Percentiles rank a stretch among this genome's conserved stretches.
Conservation (phyloP, 1,140 invertebrate species). For the Centruroides vittatus region DNA sequence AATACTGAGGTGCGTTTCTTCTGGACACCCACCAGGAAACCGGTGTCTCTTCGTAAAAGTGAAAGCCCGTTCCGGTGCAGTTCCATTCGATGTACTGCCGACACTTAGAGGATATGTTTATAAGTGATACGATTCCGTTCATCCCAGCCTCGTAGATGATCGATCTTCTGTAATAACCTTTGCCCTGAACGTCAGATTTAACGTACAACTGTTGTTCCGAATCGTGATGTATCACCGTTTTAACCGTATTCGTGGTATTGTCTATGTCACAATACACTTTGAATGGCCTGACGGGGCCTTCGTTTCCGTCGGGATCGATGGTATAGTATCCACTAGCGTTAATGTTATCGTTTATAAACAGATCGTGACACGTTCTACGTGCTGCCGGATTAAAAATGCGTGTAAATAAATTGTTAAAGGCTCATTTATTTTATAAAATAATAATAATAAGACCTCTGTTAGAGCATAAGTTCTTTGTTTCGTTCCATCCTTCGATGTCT, state of each 20-base stretch:
- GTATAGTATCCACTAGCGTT: slow-evolving; percentile 14
- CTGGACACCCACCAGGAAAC: slow-evolving; percentile 18
- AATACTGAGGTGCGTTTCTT: slow-evolving; percentile 12
- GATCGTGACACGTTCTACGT: slow-evolving; percentile 16
- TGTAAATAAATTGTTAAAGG: not conserved
- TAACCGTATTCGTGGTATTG: not conserved
- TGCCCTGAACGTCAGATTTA: slow-evolving; percentile 8
- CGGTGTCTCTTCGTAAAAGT: slow-evolving; percentile 15
- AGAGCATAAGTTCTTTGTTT: slow-evolving; percentile 9
- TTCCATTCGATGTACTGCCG: slow-evolving; percentile 18
- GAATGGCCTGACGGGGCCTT: slow-evolving; percentile 14
- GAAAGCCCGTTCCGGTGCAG: slow-evolving; percentile 18
- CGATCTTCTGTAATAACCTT: slow-evolving; percentile 13
- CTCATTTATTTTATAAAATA: not conserved
- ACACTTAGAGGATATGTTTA: slow-evolving; percentile 15
- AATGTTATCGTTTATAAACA: slow-evolving; percentile 13
- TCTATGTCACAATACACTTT: slow-evolving; percentile 16
- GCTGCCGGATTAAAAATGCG: not conserved
- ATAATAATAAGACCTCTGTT: slow-evolving; percentile 3
- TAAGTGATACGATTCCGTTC: slow-evolving; percentile 15
- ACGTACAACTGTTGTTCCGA: slow-evolving; percentile 19
- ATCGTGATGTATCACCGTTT: slow-evolving; percentile 21
- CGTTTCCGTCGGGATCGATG: slow-evolving; percentile 18
- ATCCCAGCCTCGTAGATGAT: slow-evolving; percentile 16
- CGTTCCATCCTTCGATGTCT: slow-evolving; percentile 4